phyloP scores from a whole-genome alignment of 2,113 vertebrate species.

The Dromiciops gliroides region DNA sequence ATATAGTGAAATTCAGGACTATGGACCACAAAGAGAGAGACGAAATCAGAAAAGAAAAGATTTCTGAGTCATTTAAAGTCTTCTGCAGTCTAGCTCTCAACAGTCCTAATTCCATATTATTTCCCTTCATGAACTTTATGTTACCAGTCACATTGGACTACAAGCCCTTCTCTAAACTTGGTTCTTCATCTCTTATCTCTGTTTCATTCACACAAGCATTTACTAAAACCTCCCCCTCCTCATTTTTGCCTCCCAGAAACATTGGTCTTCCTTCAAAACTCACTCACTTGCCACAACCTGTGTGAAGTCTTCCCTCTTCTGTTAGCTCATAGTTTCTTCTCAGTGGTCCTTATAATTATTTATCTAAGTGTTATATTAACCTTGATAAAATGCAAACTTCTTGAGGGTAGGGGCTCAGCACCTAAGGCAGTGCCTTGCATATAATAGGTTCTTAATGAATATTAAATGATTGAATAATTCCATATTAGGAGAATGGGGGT shows the following conservation, averaged over 20 bases:
- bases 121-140: background rate
- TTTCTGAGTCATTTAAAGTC: background rate
- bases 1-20: background rate
- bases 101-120: background rate
- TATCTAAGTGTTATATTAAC: background rate
- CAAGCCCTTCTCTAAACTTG: background rate
- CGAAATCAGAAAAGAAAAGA: background rate
- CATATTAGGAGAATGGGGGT: background rate
- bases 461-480: background rate
- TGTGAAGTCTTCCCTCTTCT: background rate
- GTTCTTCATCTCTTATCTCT: background rate
- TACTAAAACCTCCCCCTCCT: background rate
- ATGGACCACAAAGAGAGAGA: background rate
- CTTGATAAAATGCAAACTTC: background rate
- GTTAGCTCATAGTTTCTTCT: background rate
- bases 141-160: background rate
- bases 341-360: background rate
- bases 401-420: background rate
- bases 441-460: accelerated
- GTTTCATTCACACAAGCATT: background rate
- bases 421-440: accelerated
- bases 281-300: background rate
- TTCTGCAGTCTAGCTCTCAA: background rate
- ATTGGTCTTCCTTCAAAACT: background rate
- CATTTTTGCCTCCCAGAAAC: background rate